Percentiles rank a stretch among this genome's conserved stretches.
Conservation (phyloP, 2,888 invertebrate species). For the Heliconius charithonia region DNA sequence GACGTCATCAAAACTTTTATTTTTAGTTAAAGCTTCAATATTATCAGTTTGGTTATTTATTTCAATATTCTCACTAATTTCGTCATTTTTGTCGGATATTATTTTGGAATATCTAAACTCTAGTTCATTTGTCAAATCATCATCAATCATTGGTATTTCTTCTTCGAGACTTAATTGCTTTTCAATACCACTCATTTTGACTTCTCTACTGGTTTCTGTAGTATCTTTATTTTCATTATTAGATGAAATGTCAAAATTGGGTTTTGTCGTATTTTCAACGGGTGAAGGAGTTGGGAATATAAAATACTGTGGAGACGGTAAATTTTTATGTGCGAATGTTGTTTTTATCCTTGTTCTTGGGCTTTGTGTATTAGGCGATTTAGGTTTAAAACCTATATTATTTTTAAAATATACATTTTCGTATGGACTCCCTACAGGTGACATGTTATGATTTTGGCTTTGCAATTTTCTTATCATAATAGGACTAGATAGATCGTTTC, state of each 20-base stretch:
- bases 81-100: conserved; percentile 53
- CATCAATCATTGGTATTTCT: conserved; percentile 82
- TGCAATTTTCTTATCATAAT: conserved; percentile 70
- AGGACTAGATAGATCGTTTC: conserved; percentile 73
- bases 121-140: conserved; percentile 75
- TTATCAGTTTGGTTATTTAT: conserved; percentile 43
- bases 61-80: conserved; percentile 22
- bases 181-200: conserved; percentile 68
- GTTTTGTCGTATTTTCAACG: conserved; percentile 60
- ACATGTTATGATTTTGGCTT: conserved; percentile 57
- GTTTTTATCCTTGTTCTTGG: conserved; percentile 86
- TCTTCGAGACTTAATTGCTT: conserved; percentile 80
- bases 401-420: conserved; percentile 84
- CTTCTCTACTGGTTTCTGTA: conserved; percentile 38
- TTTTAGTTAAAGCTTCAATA: conserved; percentile 58
- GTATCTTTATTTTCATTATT: conserved; percentile 37
- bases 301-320: conserved; percentile 78
- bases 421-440: conserved; percentile 80
- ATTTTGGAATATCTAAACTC: conserved; percentile 71
- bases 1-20: conserved; percentile 78
- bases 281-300: conserved; percentile 77
- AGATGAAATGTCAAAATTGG: conserved; percentile 55
- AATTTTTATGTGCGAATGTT: conserved; percentile 79
- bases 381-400: conserved; percentile 70
- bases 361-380: conserved; percentile 78